These are phyloP conservation scores for Aix galericulata DNA, from an alignment of 2,113 vertebrate genomes.

Conservation along the genomic window DNA sequence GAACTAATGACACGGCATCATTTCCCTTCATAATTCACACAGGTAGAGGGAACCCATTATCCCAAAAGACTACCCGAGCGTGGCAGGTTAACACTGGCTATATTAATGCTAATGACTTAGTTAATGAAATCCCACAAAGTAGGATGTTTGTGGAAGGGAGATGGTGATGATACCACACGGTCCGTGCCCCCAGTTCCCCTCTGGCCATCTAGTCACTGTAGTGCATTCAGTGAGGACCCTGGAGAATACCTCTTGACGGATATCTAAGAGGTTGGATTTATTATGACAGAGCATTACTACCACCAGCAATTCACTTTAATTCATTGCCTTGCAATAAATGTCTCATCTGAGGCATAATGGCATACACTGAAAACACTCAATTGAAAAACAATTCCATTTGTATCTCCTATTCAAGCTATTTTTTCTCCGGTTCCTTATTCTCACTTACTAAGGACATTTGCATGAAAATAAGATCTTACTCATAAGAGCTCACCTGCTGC, in stretches of 20 bases:
- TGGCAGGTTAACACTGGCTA: neutral
- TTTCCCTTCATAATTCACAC: neutral
- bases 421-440: constrained; percentile 31
- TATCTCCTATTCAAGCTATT: constrained; percentile 20
- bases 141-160: neutral
- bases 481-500: constrained; percentile 57
- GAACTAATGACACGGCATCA: neutral
- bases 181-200: neutral
- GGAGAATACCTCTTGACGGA: neutral
- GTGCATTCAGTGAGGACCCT: neutral
- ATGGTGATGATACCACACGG: neutral
- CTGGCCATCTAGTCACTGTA: neutral
- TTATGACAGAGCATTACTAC: constrained; percentile 23
- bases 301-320: constrained; percentile 17
- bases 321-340: constrained; percentile 28
- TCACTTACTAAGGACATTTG: constrained; percentile 65
- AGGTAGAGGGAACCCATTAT: neutral
- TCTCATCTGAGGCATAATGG: constrained; percentile 37
- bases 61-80: neutral
- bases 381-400: constrained; percentile 63
- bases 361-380: neutral
- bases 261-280: constrained; percentile 21
- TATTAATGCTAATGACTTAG: neutral
- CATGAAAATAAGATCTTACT: constrained; percentile 67
- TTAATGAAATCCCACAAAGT: constrained; percentile 14